Evolutionary conservation across 2,113 vertebrate species (phyloP).

Genomic region (Aleadryas rufinucha): DNA sequence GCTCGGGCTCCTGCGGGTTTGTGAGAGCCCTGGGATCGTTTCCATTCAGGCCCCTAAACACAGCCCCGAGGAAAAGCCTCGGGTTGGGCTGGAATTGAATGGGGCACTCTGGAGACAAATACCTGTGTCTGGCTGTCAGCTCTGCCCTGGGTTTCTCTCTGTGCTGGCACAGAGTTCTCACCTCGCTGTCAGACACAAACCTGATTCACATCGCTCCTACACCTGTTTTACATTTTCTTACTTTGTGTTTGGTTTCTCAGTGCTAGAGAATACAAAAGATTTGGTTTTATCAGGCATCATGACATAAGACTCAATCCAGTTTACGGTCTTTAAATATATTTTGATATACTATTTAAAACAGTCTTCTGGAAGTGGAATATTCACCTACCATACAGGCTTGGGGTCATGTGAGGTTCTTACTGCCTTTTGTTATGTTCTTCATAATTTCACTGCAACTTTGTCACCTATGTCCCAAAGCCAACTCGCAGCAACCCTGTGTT

Average conservation of each 20-base stretch:
- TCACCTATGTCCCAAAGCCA: constrained; percentile 2
- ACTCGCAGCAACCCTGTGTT: neutral
- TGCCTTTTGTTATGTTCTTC: neutral
- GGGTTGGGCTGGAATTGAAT: neutral
- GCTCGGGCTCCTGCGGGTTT: neutral
- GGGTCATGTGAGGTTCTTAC: neutral
- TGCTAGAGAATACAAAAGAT: neutral
- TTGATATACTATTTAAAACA: neutral
- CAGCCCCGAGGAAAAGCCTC: neutral
- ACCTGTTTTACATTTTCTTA: rapidly evolving
- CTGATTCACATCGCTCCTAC: neutral
- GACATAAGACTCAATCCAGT: neutral
- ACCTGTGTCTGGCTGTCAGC: neutral
- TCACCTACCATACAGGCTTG: neutral
- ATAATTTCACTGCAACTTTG: neutral
- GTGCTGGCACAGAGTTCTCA: neutral
- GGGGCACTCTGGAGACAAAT: neutral
- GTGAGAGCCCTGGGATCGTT: neutral
- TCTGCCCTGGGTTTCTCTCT: neutral
- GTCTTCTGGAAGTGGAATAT: neutral
- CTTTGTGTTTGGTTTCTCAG: neutral
- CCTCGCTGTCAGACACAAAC: neutral
- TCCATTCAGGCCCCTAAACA: neutral
- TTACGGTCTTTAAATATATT: neutral
- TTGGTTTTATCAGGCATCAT: neutral